Conservation (phyloP, 1,140 invertebrate species). For the Tachypleus tridentatus region DNA sequence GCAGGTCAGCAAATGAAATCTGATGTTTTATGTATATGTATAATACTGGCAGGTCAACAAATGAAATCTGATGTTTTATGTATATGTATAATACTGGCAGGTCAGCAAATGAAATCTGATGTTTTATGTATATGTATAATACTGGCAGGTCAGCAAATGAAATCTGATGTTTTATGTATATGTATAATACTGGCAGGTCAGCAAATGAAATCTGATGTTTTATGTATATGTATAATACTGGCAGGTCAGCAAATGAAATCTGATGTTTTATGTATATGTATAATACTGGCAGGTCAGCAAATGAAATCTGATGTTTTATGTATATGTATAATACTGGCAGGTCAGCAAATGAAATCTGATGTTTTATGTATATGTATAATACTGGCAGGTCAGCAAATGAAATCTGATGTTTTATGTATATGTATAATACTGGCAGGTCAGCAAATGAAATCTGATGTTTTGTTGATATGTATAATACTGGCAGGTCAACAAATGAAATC, state of each 20-base stretch:
- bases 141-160: not conserved
- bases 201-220: constrained; percentile 4
- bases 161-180: not conserved
- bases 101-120: constrained; percentile 1
- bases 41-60: constrained; percentile 3
- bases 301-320: constrained; percentile 1
- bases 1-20: not conserved
- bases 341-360: constrained; percentile 1
- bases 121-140: constrained; percentile 1
- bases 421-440: constrained; percentile 1
- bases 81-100: not conserved
- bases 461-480: not conserved
- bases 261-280: not conserved
- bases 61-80: constrained; percentile 1
- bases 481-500: not conserved
- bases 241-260: not conserved
- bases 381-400: not conserved
- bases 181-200: constrained; percentile 1
- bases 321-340: not conserved
- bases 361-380: constrained; percentile 1
- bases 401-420: not conserved
- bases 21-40: not conserved
- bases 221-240: not conserved
- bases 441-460: no score
- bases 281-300: constrained; percentile 3